Percentiles rank a stretch among this genome's conserved stretches.
phyloP scores from a whole-genome alignment of 2,797 vertebrate species.

The Rhinogobio ventralis region DNA sequence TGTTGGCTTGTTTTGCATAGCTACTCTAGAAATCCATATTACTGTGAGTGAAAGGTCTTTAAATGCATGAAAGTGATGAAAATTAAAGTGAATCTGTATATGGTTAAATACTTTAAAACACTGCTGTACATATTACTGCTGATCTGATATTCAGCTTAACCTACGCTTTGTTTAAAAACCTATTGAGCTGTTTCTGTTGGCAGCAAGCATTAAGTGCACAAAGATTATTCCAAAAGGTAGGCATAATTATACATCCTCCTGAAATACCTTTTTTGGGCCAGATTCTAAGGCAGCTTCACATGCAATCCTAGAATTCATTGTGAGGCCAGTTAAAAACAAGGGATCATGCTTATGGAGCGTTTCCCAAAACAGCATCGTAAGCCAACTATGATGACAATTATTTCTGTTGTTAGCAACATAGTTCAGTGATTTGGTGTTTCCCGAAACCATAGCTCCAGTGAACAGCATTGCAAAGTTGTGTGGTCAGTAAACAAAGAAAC shows the following conservation, averaged over 20 bases:
- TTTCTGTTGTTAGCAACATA: neutral
- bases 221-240: neutral
- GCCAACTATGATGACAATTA: neutral
- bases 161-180: neutral
- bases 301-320: neutral
- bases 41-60: neutral
- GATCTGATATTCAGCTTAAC: neutral
- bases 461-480: neutral
- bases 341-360: neutral
- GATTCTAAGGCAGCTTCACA: neutral
- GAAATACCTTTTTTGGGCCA: neutral
- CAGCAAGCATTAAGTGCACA: neutral
- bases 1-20: neutral
- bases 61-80: neutral
- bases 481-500: neutral
- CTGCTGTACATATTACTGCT: neutral
- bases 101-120: neutral
- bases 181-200: neutral
- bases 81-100: neutral
- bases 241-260: neutral
- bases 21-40: neutral
- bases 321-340: neutral
- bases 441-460: neutral
- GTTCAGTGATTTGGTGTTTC: neutral
- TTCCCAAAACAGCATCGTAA: neutral